Evolutionary conservation across 2,888 invertebrate genomes (phyloP), one percentile per base, ranked within the genome.

Genomic region (Campaea margaritaria): DNA sequence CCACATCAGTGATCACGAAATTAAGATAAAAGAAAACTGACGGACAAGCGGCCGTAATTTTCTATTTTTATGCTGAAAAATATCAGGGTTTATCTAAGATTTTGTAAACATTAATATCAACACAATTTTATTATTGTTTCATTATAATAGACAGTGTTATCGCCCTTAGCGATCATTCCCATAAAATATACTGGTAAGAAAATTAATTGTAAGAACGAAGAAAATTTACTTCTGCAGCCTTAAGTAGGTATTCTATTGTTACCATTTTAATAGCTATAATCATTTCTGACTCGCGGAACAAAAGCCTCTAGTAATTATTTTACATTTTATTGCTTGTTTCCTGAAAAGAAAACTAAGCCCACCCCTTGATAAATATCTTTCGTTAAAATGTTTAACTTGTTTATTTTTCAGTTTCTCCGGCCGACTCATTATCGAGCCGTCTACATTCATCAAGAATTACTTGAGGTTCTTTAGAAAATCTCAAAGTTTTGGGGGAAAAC

Each of bases 401-500:
- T 47, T 53, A 49, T 60, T 50, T 54, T 58, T 51, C 57, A 50
- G 41, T 62, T 67, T 65, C 61, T 56, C 28, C 55, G 45, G 57
- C 62, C 58, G 60, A 62, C 61, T 68, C 67, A 69, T 70, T 70
- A 68, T 65, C 65, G 65, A 51, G 53, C 52, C 58, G 63, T 61
- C 51, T 58, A 58, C 58, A 70, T 62, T 69, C 50, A 65, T 65
- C 62, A 73, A 67, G 62, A 49, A 44, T 49, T 39, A 49, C 49
- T 50, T 56, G 16, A 38, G 48, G 36, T 70, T 54, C 50, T 62
- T 64, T 27, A 55, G 27, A 60, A 65, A 64, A 66, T 58, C 66
- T 66, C 65, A 71, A 70, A 73, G 72, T 72, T 73, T 73, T 45
- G 58, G 36, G 54, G 62, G 52, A 68, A 72, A 76, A 77, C 70